These are phyloP conservation scores for Micropterix aruncella DNA, from an alignment of 2,888 invertebrate genomes.

Conservation along the genomic window DNA sequence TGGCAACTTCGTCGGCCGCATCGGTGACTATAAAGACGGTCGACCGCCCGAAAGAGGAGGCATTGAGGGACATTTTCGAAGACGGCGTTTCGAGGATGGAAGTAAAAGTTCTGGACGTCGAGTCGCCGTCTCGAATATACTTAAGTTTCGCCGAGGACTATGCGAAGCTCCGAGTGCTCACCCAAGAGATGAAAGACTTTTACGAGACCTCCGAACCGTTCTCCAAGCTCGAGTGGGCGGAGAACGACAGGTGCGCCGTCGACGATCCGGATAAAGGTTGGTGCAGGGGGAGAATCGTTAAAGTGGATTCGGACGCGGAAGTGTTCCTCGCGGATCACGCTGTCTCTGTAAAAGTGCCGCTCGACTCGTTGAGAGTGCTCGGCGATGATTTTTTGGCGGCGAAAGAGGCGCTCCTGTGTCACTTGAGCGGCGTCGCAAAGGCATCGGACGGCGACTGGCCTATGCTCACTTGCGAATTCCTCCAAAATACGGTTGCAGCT, in stretches of 20 bases:
- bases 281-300: conserved; percentile 42
- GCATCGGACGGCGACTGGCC: conserved; percentile 54
- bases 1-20: background rate
- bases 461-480: conserved; percentile 41
- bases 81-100: conserved; percentile 34
- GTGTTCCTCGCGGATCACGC: conserved; percentile 58
- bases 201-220: conserved; percentile 22
- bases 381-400: conserved; percentile 31
- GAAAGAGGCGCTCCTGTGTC: conserved; percentile 48
- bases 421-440: conserved; percentile 53
- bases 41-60: conserved; percentile 14
- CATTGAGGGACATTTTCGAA: conserved; percentile 24
- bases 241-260: conserved; percentile 31
- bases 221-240: conserved; percentile 28
- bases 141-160: conserved; percentile 29
- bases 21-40: background rate
- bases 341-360: conserved; percentile 30
- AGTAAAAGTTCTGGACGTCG: conserved; percentile 32
- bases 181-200: conserved; percentile 37
- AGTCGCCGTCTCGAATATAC: conserved; percentile 46
- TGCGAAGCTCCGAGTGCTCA: conserved; percentile 31
- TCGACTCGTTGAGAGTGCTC: conserved; percentile 34
- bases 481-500: conserved; percentile 36
- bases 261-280: conserved; percentile 39
- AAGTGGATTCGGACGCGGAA: conserved; percentile 22